Evolutionary conservation across 2,797 vertebrate genomes (phyloP).

Genomic region (Pangasius djambal): DNA sequence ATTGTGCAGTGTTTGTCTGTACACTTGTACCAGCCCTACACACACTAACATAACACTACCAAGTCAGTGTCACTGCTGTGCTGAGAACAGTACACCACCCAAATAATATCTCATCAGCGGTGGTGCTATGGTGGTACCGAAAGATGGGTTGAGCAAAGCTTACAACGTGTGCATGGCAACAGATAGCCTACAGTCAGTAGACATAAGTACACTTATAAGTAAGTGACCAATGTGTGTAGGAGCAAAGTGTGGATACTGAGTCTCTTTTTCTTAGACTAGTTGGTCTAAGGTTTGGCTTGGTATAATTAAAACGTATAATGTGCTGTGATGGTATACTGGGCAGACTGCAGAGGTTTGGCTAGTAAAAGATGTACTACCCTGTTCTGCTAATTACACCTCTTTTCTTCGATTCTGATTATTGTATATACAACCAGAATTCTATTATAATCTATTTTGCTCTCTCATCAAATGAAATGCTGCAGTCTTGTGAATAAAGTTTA

Average conservation of each 20-base stretch:
- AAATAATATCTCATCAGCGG: not conserved
- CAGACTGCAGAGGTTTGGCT: not conserved
- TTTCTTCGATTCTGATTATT: slow-evolving; percentile 26
- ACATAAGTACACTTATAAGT: not conserved
- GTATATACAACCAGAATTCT: slow-evolving; percentile 30
- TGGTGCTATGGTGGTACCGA: not conserved
- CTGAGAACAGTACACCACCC: not conserved
- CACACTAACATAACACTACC: not conserved
- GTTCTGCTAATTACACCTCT: not conserved
- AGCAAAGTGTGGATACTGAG: not conserved
- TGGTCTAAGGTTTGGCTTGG: not conserved
- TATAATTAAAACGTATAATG: not conserved
- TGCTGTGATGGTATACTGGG: not conserved
- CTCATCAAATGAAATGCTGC: slow-evolving; percentile 33
- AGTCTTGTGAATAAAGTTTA: slow-evolving; percentile 38
- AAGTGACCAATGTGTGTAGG: not conserved
- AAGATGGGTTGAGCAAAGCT: not conserved
- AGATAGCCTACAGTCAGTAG: not conserved
- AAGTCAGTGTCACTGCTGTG: not conserved
- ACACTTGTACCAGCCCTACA: not conserved
- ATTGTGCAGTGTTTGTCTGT: not conserved
- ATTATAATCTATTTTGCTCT: slow-evolving; percentile 36
- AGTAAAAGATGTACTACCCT: not conserved
- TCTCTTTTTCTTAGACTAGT: not conserved
- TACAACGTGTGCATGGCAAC: not conserved